Conservation (phyloP, 2,113 vertebrate genomes). For the Albula goreensis region DNA sequence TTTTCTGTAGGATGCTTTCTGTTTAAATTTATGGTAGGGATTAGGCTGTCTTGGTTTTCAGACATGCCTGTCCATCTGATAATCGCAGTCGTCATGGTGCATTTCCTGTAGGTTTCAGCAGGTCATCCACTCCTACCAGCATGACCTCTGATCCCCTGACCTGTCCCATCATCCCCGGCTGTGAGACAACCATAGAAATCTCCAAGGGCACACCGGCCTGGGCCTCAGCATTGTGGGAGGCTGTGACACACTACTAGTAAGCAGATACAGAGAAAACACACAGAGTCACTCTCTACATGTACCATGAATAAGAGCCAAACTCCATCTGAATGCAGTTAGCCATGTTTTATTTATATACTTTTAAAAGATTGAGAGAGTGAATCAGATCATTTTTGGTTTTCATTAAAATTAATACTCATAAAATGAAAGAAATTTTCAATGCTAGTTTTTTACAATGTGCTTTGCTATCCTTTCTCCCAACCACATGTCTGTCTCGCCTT, state of each 20-base stretch:
- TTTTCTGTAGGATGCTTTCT: neutral
- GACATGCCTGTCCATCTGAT: neutral
- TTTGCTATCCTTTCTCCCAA: neutral
- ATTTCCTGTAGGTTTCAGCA: constrained; percentile 64
- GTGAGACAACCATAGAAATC: constrained; percentile 86
- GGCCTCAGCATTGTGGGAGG: constrained; percentile 94
- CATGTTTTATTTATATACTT: too few species aligned
- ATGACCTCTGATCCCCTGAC: constrained; percentile 74
- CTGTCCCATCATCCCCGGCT: constrained; percentile 84
- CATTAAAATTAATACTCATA: neutral
- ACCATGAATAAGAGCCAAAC: too few species aligned
- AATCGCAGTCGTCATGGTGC: neutral
- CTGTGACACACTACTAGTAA: constrained; percentile 87
- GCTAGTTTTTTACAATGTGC: neutral
- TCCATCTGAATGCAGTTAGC: too few species aligned
- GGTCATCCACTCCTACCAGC: constrained; percentile 69
- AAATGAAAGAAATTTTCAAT: neutral
- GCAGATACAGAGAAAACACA: neutral
- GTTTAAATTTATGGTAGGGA: too few species aligned
- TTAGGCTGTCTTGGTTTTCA: neutral
- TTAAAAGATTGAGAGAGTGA: constrained; percentile 40
- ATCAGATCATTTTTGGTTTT: neutral
- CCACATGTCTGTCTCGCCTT: neutral
- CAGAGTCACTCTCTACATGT: neutral
- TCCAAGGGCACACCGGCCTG: constrained; percentile 83